These are phyloP conservation scores for Corythornis vintsioides DNA, from an alignment of 2,113 vertebrate genomes.

Conservation along the genomic window DNA sequence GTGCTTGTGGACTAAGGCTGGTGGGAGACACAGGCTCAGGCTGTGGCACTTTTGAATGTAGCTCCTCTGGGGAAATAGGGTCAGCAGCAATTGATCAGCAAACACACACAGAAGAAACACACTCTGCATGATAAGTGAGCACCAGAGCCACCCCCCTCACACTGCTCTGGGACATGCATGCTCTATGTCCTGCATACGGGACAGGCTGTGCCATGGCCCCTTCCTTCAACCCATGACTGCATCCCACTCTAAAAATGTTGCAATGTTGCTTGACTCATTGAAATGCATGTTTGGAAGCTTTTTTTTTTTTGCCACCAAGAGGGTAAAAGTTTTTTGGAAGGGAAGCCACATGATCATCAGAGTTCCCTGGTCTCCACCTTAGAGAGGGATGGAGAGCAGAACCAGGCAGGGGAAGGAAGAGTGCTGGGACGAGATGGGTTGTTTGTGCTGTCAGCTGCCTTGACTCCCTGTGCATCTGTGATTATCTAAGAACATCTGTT, in stretches of 20 bases:
- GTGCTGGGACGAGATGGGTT: not conserved
- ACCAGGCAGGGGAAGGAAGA: not conserved
- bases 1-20: not conserved
- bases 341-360: accelerated
- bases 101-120: not conserved
- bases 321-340: not conserved
- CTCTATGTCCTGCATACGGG: not conserved
- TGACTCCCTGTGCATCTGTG: not conserved
- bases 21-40: not conserved
- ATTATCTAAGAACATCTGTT: conserved; percentile 23
- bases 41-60: not conserved
- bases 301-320: not conserved
- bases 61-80: not conserved
- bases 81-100: not conserved
- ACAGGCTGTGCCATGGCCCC: not conserved
- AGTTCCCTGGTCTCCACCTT: not conserved
- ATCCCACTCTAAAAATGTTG: not conserved
- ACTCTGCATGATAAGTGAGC: not conserved
- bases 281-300: not conserved
- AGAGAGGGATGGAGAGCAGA: not conserved
- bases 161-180: accelerated
- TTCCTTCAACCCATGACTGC: accelerated
- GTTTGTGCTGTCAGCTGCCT: not conserved
- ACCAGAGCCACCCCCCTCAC: not conserved
- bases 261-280: not conserved